Evolutionary conservation across 2,888 invertebrate genomes (phyloP), one percentile per base, ranked within the genome.

Genomic region (Ichneumon xanthorius): DNA sequence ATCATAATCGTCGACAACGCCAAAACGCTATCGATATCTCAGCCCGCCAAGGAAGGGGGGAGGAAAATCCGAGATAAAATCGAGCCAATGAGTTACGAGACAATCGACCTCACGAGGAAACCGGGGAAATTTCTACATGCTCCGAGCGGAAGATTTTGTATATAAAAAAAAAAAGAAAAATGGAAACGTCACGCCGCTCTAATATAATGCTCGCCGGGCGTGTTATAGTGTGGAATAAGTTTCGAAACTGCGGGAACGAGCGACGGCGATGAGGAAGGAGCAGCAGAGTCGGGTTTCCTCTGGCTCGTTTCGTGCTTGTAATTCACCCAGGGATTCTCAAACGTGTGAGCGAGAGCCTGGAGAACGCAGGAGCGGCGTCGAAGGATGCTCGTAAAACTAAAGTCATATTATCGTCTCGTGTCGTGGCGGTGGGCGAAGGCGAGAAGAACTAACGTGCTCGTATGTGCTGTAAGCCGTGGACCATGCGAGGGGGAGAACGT

Each of bases 311-410:
- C 68, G 84, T 81, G 81, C 81, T 85, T 85, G 84, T 85, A 85
- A 81, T 85, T 84, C 84, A 84, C 77, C 76, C 73, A 84, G 84
- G 37, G 81, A 78, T 85, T 85, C 82, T 82, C 79, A 85, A 80
- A 72, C 80, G 85, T 85, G 71, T 76, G 79, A 75, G 82, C 70
- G 55, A 70, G 78, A 76, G 55, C 65, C 71, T 33, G 71, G 67
- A 55, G 65, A 45, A 61, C 72, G 73, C 70, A 71, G 76, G 73
- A 67, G 80, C 80, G 85, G 45, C 45, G 45, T 45, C 45, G 45
- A 85, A 85, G 85, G 82, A 85, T 85, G 85, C 79, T 85, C 85
- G 82, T 82, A 85, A 85, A 85, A 85, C 85, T 76, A 85, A 85
- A 85, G 82, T 85, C 85, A 75, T 85, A 85, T 85, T 85, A 85